Percentiles rank a stretch among this genome's conserved stretches.
phyloP scores from a whole-genome alignment of 2,797 vertebrate species.

The Sandelia bainsii region DNA sequence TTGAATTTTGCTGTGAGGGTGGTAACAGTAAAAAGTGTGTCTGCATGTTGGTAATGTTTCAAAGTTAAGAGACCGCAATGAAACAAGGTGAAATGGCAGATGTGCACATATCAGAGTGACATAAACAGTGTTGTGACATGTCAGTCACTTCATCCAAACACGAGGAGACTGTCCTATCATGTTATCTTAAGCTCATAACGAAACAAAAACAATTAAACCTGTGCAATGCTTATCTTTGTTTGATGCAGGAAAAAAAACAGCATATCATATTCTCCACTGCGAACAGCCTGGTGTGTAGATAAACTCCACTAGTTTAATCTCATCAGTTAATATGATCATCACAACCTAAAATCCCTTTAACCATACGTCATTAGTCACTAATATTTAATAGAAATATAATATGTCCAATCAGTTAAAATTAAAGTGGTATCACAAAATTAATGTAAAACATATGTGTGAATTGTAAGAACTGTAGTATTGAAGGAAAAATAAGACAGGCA shows the following conservation, averaged over 20 bases:
- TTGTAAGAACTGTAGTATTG: neutral
- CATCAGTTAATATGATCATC: neutral
- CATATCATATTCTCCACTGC: constrained; percentile 1
- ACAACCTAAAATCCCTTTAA: neutral
- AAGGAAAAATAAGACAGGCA: neutral
- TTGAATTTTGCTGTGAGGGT: constrained; percentile 16
- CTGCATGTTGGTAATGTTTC: constrained; percentile 12
- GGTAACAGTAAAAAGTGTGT: constrained; percentile 7
- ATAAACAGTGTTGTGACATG: constrained; percentile 32
- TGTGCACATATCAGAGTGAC: constrained; percentile 23
- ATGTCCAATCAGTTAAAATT: neutral
- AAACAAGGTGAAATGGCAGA: constrained; percentile 26
- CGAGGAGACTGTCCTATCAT: neutral
- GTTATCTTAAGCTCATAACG: constrained; percentile 51
- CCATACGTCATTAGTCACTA: neutral
- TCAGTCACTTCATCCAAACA: neutral
- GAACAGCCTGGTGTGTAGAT: neutral
- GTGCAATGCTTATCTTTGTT: neutral
- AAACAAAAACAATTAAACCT: neutral
- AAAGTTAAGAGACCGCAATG: neutral
- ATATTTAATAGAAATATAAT: too few species aligned
- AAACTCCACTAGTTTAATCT: neutral
- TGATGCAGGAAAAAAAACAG: neutral
- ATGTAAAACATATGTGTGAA: neutral
- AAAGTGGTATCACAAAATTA: neutral